Percentiles rank a stretch among this genome's conserved stretches.
phyloP scores from a whole-genome alignment of 2,113 vertebrate genomes.

The Athene noctua region DNA sequence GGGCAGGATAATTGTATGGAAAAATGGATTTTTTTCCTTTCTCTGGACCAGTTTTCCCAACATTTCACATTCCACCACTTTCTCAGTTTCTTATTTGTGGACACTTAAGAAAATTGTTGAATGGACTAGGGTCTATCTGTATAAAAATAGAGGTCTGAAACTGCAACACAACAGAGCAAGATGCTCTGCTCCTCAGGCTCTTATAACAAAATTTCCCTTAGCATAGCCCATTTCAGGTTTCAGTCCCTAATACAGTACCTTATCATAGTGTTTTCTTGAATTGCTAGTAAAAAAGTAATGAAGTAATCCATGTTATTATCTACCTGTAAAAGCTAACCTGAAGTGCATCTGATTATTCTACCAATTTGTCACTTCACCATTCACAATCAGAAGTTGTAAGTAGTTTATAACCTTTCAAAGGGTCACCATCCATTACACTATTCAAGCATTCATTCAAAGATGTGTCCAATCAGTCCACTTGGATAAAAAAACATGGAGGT shows the following conservation, averaged over 20 bases:
- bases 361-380: not conserved
- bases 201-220: not conserved
- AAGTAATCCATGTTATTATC: not conserved
- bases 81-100: not conserved
- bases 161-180: not conserved
- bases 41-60: not conserved
- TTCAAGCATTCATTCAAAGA: not conserved
- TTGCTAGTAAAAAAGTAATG: not conserved
- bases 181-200: not conserved
- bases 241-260: not conserved
- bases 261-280: not conserved
- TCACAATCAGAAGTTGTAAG: not conserved
- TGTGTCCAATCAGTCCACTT: not conserved
- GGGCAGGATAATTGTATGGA: not conserved
- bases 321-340: not conserved
- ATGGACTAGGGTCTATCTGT: not conserved
- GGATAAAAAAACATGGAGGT: not conserved
- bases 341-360: not conserved
- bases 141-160: not conserved
- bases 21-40: not conserved
- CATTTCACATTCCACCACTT: not conserved
- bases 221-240: not conserved
- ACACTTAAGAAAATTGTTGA: not conserved
- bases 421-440: not conserved
- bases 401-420: not conserved